A percentile compares a stretch with the other conserved stretches of the same genome.
These are phyloP conservation scores for Eupithecia subumbrata DNA, from an alignment of 2,888 invertebrate genomes.

Conservation along the genomic window DNA sequence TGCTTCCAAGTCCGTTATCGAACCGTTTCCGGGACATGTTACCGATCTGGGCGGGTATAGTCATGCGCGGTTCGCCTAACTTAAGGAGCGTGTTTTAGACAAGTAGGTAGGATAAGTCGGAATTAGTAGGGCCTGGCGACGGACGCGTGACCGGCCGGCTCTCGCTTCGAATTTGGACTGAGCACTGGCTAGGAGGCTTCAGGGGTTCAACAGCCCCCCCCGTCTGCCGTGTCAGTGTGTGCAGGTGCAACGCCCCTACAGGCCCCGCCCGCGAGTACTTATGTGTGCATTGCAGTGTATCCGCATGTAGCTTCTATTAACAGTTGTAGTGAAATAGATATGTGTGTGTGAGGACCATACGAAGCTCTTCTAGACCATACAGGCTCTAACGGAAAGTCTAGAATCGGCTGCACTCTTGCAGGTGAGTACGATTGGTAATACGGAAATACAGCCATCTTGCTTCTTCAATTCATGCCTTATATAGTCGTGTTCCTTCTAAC, in stretches of 20 bases:
- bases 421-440: conserved; percentile 12
- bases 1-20: conserved; percentile 24
- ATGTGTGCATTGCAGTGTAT: conserved; percentile 37
- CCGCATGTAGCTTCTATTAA: conserved; percentile 33
- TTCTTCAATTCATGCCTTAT: background rate
- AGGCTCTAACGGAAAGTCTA: conserved; percentile 6
- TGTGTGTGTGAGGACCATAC: conserved; percentile 31
- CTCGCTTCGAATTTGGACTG: conserved; percentile 34
- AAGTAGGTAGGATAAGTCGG: conserved; percentile 54
- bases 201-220: conserved; percentile 38
- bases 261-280: conserved; percentile 49
- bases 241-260: conserved; percentile 59
- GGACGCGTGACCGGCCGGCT: conserved; percentile 34
- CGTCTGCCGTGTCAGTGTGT: conserved; percentile 27
- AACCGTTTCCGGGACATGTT: conserved; percentile 10
- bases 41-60: conserved; percentile 56
- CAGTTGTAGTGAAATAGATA: conserved; percentile 33
- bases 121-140: conserved; percentile 53
- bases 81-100: conserved; percentile 26
- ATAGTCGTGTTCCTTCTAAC: background rate
- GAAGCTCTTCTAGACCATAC: conserved; percentile 19
- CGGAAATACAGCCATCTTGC: background rate
- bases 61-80: conserved; percentile 68
- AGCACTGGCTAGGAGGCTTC: conserved; percentile 22
- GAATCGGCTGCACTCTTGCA: conserved; percentile 11